Conservation (phyloP, 2,888 invertebrate genomes). For the Cerceris ruficornis region DNA sequence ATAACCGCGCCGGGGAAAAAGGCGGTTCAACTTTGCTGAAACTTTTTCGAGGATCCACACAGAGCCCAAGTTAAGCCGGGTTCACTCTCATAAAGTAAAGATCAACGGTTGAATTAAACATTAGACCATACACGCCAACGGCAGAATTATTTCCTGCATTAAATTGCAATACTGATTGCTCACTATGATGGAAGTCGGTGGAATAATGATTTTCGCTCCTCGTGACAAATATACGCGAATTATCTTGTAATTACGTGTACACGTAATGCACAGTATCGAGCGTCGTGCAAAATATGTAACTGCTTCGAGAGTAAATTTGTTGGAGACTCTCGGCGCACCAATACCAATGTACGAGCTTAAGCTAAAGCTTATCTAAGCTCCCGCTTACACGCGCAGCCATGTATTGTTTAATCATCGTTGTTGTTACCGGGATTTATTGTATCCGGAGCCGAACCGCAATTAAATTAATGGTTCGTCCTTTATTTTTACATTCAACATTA, state of each 20-base stretch:
- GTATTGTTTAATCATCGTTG: constrained; percentile 66
- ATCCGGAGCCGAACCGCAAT: constrained; percentile 28
- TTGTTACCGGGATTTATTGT: constrained; percentile 53
- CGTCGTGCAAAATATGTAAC: constrained; percentile 47
- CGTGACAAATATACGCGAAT: neutral
- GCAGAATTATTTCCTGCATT: constrained; percentile 51
- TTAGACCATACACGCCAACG: constrained; percentile 44
- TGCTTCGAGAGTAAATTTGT: constrained; percentile 55
- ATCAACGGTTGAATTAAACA: constrained; percentile 67
- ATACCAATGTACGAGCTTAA: constrained; percentile 55
- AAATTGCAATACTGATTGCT: constrained; percentile 33
- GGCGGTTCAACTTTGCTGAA: constrained; percentile 61
- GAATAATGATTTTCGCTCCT: neutral
- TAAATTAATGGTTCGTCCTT: constrained; percentile 22
- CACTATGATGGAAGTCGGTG: neutral
- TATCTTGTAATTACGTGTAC: neutral
- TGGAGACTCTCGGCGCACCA: constrained; percentile 54
- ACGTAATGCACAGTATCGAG: constrained; percentile 41
- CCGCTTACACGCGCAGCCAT: constrained; percentile 55
- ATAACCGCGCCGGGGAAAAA: constrained; percentile 63
- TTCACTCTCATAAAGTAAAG: constrained; percentile 67
- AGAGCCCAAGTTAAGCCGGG: constrained; percentile 58
- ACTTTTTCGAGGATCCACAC: constrained; percentile 62
- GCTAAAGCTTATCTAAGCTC: constrained; percentile 63
- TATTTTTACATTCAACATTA: neutral